Conservation (phyloP, 2,888 invertebrate genomes). For the Tetranychus truncatus region DNA sequence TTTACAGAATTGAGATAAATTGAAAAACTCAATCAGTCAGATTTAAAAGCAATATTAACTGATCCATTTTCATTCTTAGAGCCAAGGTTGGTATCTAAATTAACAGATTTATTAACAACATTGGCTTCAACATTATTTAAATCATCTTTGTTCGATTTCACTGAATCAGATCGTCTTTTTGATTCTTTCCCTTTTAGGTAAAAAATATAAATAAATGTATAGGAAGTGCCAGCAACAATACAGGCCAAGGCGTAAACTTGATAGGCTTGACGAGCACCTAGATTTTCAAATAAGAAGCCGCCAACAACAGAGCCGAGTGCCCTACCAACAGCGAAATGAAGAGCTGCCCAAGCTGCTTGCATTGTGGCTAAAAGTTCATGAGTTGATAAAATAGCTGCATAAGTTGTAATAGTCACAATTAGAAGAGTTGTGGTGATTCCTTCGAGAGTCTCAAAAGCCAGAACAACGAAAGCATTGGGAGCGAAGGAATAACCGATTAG, state of each 20-base stretch:
- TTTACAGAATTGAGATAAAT: background rate
- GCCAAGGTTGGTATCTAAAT: background rate
- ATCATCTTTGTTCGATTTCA: background rate
- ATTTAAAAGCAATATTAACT: background rate
- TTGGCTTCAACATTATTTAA: background rate
- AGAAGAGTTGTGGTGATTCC: constrained; percentile 13
- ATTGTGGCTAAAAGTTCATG: constrained; percentile 16
- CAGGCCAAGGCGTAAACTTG: constrained; percentile 1
- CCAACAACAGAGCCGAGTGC: constrained; percentile 16
- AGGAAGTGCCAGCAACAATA: background rate
- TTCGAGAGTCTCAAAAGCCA: constrained; percentile 14
- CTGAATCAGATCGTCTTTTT: background rate
- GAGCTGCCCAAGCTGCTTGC: constrained; percentile 19
- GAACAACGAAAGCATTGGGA: background rate
- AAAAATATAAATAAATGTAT: background rate
- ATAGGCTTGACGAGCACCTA: constrained; percentile 9
- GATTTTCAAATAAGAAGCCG: constrained; percentile 15
- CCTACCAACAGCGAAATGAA: constrained; percentile 17
- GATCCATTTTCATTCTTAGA: background rate
- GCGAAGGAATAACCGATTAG: constrained; percentile 39
- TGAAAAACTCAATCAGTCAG: background rate
- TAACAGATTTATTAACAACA: background rate
- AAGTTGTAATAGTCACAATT: constrained; percentile 17
- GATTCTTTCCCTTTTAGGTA: background rate
- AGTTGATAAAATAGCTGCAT: constrained; percentile 3